A percentile compares a stretch with the other conserved stretches of the same genome.
Conservation (phyloP, 2,113 vertebrate genomes). For the Nothocercus nigrocapillus region DNA sequence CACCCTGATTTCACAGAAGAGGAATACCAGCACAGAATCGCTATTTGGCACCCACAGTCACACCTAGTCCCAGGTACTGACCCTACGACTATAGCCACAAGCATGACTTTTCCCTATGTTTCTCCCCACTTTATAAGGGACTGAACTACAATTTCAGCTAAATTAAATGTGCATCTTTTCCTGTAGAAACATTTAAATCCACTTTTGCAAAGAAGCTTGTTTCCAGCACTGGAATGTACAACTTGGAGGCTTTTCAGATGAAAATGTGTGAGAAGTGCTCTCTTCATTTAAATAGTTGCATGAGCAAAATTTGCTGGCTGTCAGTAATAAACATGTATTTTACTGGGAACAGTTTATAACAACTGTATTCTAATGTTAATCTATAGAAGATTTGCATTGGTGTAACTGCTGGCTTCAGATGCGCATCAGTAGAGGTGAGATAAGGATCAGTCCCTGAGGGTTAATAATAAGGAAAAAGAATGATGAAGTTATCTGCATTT, state of each 20-base stretch:
- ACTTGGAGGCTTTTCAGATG: constrained; percentile 38
- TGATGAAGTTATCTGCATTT: neutral
- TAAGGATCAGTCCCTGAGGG: neutral
- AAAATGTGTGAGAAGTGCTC: constrained; percentile 3
- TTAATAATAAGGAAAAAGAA: neutral
- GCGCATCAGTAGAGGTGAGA: neutral
- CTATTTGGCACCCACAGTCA: neutral
- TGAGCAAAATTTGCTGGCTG: neutral
- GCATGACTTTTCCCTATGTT: neutral
- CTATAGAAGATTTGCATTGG: neutral
- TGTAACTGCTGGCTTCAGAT: neutral
- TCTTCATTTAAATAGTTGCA: neutral
- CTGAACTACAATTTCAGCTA: neutral
- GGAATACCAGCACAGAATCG: neutral
- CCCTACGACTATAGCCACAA: neutral
- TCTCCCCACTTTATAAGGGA: neutral
- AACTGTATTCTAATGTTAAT: neutral
- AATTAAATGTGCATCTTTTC: neutral
- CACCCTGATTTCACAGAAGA: neutral
- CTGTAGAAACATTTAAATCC: constrained; percentile 8
- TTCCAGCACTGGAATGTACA: neutral
- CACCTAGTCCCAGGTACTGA: neutral
- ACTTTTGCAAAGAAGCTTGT: neutral
- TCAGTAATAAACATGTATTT: constrained; percentile 14
- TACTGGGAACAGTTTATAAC: neutral